Base-by-base conservation (phyloP, 1,140 invertebrate species). In the Liolophura sinensis region DNA sequence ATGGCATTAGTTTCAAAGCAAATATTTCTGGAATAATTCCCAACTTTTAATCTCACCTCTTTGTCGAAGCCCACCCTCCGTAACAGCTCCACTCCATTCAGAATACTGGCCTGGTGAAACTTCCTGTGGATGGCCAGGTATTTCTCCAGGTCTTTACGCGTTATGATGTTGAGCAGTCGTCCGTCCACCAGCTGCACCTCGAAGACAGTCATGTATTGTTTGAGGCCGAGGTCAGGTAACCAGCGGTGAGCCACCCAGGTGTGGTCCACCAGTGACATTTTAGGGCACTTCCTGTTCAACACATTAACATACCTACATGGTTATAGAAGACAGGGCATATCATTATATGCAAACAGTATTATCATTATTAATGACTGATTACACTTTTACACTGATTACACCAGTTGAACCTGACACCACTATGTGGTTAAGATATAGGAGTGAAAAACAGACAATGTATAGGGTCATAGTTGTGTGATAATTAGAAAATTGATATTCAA, bases 81-180 rank as follows among this genome's bases (percentile, higher is more conserved):
- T 64, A 97, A 87, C 67, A 97, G 86, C 86, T 96, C 93, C 73
- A 97, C 94, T 54, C 90, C 94, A 78, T 96, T 93, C 50, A 96
- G 92, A 72, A 97, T 93, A 73, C 93, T 95, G 6, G 93, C 92
- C 85, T 96, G 93, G 85, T 96, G 94, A 83, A 95, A 95, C 82
- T 96, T 96, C 60, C 93, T 88, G 40, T 92, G 94, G 11, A 96
- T 92, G 24, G 79, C 79, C 16, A 97, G 88, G 79, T 94, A 91
- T 82, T 96, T 96, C 82, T 97, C 94, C 70, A 97, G 85, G 78
- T 97, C 94, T 81, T 96, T 96, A 84, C 95, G 95, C 73, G 92
- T 93, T 48, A 97, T 87, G 52, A 93, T 92, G 80, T 96, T 94
- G 72, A 97, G 85, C 89, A 96, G 92, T 55, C 94, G 87, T 3